Conservation (phyloP, 2,113 vertebrate genomes). For the Cyprinodon brontotheroides region DNA sequence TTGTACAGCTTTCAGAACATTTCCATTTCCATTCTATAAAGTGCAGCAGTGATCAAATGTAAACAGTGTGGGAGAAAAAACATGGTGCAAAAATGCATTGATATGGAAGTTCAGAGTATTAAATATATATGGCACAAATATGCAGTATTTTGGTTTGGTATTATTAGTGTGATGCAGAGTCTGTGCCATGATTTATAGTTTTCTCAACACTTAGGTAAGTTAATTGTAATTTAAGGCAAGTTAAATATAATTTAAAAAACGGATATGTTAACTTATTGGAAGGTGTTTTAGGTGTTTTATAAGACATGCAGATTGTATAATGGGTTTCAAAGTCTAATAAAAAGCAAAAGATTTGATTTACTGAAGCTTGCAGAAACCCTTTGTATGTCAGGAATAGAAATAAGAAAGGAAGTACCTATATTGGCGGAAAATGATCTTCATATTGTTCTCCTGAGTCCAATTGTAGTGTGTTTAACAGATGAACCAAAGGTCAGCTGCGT, state of each 20-base stretch:
- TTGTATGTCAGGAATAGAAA: slow-evolving; percentile 6
- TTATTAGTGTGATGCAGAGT: too few species aligned
- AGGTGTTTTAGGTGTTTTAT: background rate
- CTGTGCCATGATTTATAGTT: too few species aligned
- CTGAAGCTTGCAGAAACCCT: background rate
- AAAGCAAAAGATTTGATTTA: background rate
- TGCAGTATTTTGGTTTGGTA: too few species aligned
- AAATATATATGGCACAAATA: too few species aligned
- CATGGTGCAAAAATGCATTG: too few species aligned
- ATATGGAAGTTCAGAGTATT: too few species aligned
- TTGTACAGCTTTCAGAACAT: too few species aligned
- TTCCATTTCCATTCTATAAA: too few species aligned
- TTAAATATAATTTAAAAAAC: background rate
- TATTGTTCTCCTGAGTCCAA: slow-evolving; percentile 25
- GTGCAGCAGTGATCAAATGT: too few species aligned
- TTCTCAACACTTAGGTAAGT: too few species aligned
- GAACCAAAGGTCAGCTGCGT: slow-evolving; percentile 31
- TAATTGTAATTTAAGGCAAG: too few species aligned
- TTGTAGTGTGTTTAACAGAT: slow-evolving; percentile 6
- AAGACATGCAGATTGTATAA: background rate
- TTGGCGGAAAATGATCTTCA: slow-evolving; percentile 7
- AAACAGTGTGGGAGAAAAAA: too few species aligned
- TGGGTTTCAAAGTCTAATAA: background rate
- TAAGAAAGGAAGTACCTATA: slow-evolving; percentile 11
- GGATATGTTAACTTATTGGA: background rate